These are phyloP conservation scores for Stigmatopora argus DNA, from an alignment of 2,113 vertebrate species.

Conservation along the genomic window DNA sequence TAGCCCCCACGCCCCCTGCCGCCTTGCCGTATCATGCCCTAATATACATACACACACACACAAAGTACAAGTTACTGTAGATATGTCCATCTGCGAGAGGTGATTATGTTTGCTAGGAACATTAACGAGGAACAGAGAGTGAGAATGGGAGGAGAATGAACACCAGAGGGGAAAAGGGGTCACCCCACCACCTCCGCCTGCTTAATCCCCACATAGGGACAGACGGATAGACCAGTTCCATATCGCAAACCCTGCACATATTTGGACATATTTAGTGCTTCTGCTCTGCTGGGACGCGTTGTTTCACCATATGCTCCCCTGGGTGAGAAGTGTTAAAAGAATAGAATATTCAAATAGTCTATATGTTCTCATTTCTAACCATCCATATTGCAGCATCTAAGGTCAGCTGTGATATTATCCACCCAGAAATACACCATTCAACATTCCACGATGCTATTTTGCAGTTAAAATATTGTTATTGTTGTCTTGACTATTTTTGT, in stretches of 20 bases:
- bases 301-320: neutral
- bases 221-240: constrained; percentile 46
- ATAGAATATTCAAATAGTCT: neutral
- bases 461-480: neutral
- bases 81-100: neutral
- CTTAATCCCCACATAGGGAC: constrained; percentile 53
- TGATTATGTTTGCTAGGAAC: constrained; percentile 9
- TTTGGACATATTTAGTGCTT: constrained; percentile 15
- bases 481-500: too few species aligned
- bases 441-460: neutral
- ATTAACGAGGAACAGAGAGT: constrained; percentile 16
- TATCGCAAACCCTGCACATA: constrained; percentile 37
- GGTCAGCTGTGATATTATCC: neutral
- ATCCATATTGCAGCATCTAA: constrained; percentile 5
- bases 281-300: neutral
- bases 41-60: constrained; percentile 1
- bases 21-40: neutral
- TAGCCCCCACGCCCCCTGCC: constrained; percentile 16
- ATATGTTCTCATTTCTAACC: constrained; percentile 28
- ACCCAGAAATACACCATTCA: neutral
- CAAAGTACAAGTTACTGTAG: neutral
- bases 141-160: constrained; percentile 38
- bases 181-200: constrained; percentile 33
- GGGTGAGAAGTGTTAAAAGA: neutral
- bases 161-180: constrained; percentile 35